Conservation (phyloP, 2,888 invertebrate genomes). For the Amiota mariae region DNA sequence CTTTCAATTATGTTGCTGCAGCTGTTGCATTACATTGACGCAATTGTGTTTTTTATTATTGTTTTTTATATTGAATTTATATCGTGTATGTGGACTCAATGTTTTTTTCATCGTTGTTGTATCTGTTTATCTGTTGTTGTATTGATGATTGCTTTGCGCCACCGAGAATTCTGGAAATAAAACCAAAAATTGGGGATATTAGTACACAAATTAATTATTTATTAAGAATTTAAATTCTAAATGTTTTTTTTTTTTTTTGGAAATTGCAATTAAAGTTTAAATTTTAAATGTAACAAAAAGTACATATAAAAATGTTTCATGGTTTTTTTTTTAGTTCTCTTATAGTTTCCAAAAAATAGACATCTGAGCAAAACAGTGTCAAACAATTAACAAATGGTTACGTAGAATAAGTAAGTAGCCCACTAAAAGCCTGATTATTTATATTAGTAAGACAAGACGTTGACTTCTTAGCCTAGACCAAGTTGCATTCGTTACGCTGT, state of each 20-base stretch:
- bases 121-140: constrained; percentile 4
- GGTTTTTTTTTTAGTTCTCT: too few species aligned
- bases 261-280: not conserved
- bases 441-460: too few species aligned
- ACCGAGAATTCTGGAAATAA: constrained; percentile 6
- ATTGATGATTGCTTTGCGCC: not conserved
- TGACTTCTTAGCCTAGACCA: too few species aligned
- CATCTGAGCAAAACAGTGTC: too few species aligned
- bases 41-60: constrained; percentile 34
- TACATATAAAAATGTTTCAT: too few species aligned
- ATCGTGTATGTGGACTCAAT: constrained; percentile 53
- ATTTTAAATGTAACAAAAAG: not conserved
- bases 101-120: constrained; percentile 53
- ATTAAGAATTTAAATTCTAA: not conserved
- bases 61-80: constrained; percentile 48
- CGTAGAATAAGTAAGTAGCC: too few species aligned
- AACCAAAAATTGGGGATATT: not conserved
- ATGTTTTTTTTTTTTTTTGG: not conserved
- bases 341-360: too few species aligned
- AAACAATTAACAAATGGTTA: too few species aligned
- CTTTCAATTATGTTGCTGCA: not conserved
- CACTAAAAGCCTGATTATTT: too few species aligned
- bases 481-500: too few species aligned
- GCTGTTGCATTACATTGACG: constrained; percentile 30
- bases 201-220: constrained; percentile 8